A percentile compares a stretch with the other conserved stretches of the same genome.
phyloP scores from a whole-genome alignment of 2,888 invertebrate species.

The Toxonevra muliebris region DNA sequence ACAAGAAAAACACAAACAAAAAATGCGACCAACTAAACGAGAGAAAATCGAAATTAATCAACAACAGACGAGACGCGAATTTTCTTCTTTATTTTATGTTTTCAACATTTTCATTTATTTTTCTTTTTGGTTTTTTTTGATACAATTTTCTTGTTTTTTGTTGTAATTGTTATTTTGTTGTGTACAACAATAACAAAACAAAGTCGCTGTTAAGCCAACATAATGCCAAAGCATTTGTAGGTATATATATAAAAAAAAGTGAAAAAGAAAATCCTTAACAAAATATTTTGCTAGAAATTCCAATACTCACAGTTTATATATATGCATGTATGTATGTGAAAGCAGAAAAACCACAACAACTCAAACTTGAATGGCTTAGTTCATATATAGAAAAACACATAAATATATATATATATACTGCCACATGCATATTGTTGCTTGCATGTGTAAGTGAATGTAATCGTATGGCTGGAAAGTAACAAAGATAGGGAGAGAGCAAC shows the following conservation, averaged over 20 bases:
- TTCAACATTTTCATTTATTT: neutral
- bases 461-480: too few relatives aligned
- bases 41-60: constrained; percentile 43
- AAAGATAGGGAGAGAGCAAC: constrained; percentile 31
- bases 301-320: neutral
- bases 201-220: constrained; percentile 54
- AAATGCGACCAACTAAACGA: constrained; percentile 15
- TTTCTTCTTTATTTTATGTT: constrained; percentile 27
- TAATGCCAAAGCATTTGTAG: constrained; percentile 55
- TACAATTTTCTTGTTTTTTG: constrained; percentile 15
- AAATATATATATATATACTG: too few relatives aligned
- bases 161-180: constrained; percentile 36
- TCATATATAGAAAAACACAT: too few relatives aligned
- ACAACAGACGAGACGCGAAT: constrained; percentile 44
- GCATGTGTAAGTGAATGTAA: too few relatives aligned
- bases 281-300: constrained; percentile 33
- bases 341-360: neutral
- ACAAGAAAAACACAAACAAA: neutral
- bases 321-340: neutral
- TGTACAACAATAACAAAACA: constrained; percentile 35
- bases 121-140: constrained; percentile 7
- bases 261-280: constrained; percentile 50
- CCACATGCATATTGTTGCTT: too few relatives aligned
- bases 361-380: neutral
- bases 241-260: constrained; percentile 44